Conservation (phyloP, 2,888 invertebrate genomes). For the Mythimna impura region DNA sequence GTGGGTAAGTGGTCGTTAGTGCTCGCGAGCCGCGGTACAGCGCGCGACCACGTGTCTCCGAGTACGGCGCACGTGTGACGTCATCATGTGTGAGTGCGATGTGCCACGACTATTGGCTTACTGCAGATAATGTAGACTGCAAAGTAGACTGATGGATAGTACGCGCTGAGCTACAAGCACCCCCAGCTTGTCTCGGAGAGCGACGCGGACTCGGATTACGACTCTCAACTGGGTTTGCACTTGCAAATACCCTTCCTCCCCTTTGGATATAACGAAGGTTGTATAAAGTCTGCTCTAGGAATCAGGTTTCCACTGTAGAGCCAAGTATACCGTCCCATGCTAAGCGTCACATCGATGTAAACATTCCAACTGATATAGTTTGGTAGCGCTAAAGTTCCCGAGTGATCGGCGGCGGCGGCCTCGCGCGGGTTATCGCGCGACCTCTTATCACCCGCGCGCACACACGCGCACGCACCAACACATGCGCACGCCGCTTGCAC, state of each 20-base stretch:
- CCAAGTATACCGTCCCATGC: background rate
- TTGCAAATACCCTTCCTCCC: background rate
- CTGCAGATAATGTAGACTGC: background rate
- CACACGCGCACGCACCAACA: constrained; percentile 40
- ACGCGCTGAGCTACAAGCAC: background rate
- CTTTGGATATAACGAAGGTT: background rate
- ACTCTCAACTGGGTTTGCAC: background rate
- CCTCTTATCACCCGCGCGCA: constrained; percentile 77
- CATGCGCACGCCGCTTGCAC: constrained; percentile 23
- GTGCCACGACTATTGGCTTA: background rate
- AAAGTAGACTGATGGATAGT: background rate
- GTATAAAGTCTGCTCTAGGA: background rate
- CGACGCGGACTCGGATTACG: too few species aligned
- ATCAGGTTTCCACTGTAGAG: background rate
- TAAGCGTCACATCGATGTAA: background rate
- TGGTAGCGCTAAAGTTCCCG: constrained; percentile 36
- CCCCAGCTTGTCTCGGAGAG: background rate
- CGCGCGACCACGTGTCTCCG: constrained; percentile 46
- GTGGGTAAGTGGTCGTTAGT: constrained; percentile 24
- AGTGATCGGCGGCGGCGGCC: constrained; percentile 49
- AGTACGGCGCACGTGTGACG: constrained; percentile 43
- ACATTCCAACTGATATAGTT: constrained; percentile 32
- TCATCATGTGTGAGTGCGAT: background rate
- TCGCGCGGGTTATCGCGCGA: constrained; percentile 79
- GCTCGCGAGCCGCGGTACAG: constrained; percentile 2